phyloP scores from a whole-genome alignment of 2,888 invertebrate genomes.

The Athrips mouffetella region DNA sequence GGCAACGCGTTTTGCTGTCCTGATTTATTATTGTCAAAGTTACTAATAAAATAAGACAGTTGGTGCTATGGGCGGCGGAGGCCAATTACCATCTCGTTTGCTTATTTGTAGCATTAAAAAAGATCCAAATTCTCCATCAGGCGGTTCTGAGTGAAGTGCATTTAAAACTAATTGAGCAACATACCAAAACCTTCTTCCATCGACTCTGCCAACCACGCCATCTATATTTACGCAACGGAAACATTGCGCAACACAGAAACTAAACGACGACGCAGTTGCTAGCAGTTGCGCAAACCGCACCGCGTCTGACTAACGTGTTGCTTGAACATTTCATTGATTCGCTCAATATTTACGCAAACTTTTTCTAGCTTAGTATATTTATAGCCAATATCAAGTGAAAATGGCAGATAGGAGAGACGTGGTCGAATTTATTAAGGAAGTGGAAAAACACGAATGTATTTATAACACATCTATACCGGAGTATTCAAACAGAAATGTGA shows the following conservation, averaged over 20 bases:
- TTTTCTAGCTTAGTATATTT: background rate
- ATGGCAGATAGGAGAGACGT: constrained; percentile 22
- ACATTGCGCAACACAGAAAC: constrained; percentile 14
- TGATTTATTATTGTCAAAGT: no score
- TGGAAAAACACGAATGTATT: constrained; percentile 35
- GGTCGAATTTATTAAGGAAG: constrained; percentile 35
- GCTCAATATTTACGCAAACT: background rate
- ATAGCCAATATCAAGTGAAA: background rate
- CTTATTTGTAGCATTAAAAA: no score
- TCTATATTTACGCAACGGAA: background rate
- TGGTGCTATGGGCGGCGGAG: no score
- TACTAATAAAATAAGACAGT: no score
- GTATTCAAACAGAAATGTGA: constrained; percentile 30
- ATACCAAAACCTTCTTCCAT: no score
- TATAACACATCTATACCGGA: constrained; percentile 32
- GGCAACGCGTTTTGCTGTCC: no score
- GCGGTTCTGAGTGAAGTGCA: no score
- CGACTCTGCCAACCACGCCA: no score
- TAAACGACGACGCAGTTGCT: background rate
- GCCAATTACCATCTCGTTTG: no score
- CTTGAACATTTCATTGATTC: background rate
- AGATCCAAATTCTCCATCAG: no score
- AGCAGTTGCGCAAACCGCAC: constrained; percentile 24
- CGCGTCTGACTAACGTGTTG: constrained; percentile 23
- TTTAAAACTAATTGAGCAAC: no score